Evolutionary conservation across 1,140 invertebrate genomes (phyloP).

Genomic region (Drosophila equinoxialis): DNA sequence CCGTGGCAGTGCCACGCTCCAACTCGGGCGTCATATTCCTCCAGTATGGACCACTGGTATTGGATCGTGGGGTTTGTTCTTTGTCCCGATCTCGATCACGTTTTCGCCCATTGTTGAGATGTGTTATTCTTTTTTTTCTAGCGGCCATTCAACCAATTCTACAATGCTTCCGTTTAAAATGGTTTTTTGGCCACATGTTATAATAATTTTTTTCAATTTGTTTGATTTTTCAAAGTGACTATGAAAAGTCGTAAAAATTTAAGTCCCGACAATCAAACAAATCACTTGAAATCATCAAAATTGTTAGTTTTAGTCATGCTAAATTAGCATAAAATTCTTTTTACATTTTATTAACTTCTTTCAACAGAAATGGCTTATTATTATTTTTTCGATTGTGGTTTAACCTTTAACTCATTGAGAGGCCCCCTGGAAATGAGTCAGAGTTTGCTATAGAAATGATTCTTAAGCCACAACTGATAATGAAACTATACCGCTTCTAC

Average conservation of each 20-base stretch:
- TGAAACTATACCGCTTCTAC: too few species aligned
- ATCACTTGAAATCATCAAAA: too few species aligned
- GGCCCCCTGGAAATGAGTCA: too few species aligned
- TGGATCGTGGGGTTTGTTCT: not conserved
- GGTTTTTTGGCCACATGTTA: constrained; percentile 44
- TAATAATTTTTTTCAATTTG: constrained; percentile 40
- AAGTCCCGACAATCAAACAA: too few species aligned
- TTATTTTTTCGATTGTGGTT: too few species aligned
- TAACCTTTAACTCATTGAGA: too few species aligned
- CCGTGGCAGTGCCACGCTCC: not conserved
- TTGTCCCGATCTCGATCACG: not conserved
- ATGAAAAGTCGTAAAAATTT: not conserved
- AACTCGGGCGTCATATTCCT: not conserved
- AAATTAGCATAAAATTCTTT: too few species aligned
- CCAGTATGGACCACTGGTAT: constrained; percentile 20
- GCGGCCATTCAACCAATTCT: constrained; percentile 45
- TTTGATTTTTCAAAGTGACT: constrained; percentile 18
- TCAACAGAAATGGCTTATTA: too few species aligned
- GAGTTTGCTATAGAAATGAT: too few species aligned
- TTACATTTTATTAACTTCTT: too few species aligned
- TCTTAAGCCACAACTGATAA: too few species aligned
- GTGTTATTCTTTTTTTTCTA: constrained; percentile 45
- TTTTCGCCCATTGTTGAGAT: not conserved
- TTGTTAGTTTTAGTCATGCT: too few species aligned
- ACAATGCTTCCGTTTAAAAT: constrained; percentile 68